Conservation (phyloP, 2,113 vertebrate species). For the Ginglymostoma cirratum region DNA sequence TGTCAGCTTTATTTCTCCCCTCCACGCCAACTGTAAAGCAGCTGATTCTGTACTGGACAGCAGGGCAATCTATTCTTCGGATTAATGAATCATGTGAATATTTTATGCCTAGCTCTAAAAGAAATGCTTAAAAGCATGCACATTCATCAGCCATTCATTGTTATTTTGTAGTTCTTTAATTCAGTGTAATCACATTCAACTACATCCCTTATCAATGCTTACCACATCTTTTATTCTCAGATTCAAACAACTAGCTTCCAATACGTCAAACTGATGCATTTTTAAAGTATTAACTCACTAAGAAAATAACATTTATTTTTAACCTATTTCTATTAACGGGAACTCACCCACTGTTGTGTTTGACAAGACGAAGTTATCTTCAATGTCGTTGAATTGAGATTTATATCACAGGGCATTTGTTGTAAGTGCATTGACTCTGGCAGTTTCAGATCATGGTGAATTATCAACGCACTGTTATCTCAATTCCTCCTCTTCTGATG, state of each 20-base stretch:
- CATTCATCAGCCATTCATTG: neutral
- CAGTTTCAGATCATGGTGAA: neutral
- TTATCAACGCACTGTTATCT: neutral
- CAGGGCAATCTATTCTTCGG: neutral
- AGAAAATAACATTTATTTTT: neutral
- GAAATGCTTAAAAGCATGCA: neutral
- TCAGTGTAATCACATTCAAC: neutral
- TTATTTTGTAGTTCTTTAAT: neutral
- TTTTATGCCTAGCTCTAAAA: neutral
- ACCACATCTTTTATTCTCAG: neutral
- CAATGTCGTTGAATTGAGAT: neutral
- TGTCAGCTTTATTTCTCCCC: neutral
- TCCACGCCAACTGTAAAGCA: neutral
- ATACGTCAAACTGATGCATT: neutral
- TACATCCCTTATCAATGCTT: neutral
- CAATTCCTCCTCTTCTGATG: slow-evolving; percentile 24
- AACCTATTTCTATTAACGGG: neutral
- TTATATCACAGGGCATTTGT: neutral
- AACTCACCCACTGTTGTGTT: slow-evolving; percentile 4
- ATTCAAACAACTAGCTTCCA: neutral
- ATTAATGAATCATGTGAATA: neutral
- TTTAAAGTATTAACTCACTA: neutral
- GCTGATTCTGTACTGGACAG: neutral
- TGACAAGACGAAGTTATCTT: neutral
- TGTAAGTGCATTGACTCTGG: neutral